Evolutionary conservation across 2,888 invertebrate genomes (phyloP).

Genomic region (Hoplodrina blanda): DNA sequence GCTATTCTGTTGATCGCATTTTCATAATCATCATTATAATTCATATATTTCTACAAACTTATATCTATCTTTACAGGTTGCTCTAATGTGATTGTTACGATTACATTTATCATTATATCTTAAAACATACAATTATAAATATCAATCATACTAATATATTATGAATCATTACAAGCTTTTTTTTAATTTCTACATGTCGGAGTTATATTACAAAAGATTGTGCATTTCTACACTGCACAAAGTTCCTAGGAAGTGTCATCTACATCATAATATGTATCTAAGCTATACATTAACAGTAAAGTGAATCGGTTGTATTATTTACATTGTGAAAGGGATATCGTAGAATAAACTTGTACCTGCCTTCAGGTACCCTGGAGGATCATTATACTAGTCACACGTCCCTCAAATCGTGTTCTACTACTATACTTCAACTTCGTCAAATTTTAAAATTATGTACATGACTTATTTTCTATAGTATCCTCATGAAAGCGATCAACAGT

Average conservation of each 20-base stretch:
- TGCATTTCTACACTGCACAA: not conserved
- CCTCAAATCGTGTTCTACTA: too few species aligned
- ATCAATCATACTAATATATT: conserved; percentile 3
- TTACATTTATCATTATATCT: not conserved
- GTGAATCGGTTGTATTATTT: too few species aligned
- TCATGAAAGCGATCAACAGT: conserved; percentile 51
- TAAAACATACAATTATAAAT: conserved; percentile 1
- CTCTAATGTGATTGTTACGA: not conserved
- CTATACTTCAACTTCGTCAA: not conserved
- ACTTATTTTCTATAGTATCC: not conserved
- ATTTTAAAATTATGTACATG: not conserved
- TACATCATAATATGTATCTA: not conserved
- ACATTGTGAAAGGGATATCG: too few species aligned
- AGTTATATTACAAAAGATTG: conserved; percentile 41
- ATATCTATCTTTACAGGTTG: not conserved
- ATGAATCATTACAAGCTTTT: too few species aligned
- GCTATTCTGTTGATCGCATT: conserved; percentile 43
- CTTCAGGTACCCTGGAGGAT: too few species aligned
- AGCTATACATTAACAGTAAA: not conserved
- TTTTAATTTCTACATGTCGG: not conserved
- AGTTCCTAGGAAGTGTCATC: not conserved
- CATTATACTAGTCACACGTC: too few species aligned
- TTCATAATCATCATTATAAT: not conserved
- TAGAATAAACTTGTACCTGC: too few species aligned
- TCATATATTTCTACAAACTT: not conserved